phyloP scores from a whole-genome alignment of 2,888 invertebrate species.

The Cenopis cana region DNA sequence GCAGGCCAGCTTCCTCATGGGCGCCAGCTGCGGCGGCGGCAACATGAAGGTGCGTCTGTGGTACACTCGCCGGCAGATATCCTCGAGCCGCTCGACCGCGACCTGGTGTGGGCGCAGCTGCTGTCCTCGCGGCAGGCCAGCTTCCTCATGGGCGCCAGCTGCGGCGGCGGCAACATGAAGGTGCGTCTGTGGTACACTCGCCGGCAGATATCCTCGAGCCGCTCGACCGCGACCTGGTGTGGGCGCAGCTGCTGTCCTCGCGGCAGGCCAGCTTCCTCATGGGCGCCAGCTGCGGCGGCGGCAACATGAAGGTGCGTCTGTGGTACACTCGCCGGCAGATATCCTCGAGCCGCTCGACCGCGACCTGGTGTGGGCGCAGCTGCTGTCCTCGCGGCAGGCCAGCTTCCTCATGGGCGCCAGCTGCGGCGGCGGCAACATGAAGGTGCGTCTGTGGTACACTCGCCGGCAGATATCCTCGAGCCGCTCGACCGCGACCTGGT shows the following conservation, averaged over 20 bases:
- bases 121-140: conserved; percentile 94
- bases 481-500: conserved; percentile 97
- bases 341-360: conserved; percentile 88
- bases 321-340: no score
- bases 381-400: conserved; percentile 94
- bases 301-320: conserved; percentile 88
- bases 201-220: no score
- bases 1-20: conserved; percentile 98
- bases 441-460: conserved; percentile 72
- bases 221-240: conserved; percentile 96
- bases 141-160: conserved; percentile 99
- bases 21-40: conserved; percentile 98
- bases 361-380: conserved; percentile 98
- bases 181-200: no score
- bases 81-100: conserved; percentile 89
- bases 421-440: conserved; percentile 96
- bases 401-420: conserved; percentile 99
- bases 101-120: conserved; percentile 98
- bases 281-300: conserved; percentile 99
- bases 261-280: conserved; percentile 97
- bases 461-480: no score
- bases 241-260: conserved; percentile 96
- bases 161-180: conserved; percentile 95
- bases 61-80: no score
- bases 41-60: conserved; percentile 87